Evolutionary conservation across 2,797 vertebrate genomes (phyloP).

Genomic region (Peromyscus aztecus): DNA sequence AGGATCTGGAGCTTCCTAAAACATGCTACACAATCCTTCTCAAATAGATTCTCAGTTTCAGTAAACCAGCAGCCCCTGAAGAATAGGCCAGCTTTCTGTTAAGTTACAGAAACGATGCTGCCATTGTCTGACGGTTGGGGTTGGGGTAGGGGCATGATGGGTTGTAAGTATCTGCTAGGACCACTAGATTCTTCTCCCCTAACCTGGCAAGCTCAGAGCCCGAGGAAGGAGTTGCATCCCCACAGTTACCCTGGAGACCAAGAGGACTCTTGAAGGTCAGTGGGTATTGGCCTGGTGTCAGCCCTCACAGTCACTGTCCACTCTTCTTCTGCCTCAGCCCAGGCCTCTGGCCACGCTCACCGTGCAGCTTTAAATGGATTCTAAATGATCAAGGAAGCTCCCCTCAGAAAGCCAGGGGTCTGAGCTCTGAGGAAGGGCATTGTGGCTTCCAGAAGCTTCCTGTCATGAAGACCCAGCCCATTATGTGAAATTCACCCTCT

Average conservation of each 20-base stretch:
- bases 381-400: background rate
- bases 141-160: background rate
- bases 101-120: background rate
- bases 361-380: background rate
- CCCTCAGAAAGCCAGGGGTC: background rate
- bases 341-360: background rate
- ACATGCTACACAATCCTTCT: background rate
- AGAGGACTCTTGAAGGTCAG: background rate
- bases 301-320: background rate
- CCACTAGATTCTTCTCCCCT: constrained; percentile 24
- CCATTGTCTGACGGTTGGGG: background rate
- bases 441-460: background rate
- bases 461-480: background rate
- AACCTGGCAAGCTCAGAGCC: constrained; percentile 42
- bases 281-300: accelerated
- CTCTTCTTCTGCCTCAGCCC: background rate
- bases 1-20: background rate
- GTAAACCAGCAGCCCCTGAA: background rate
- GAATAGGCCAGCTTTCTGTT: constrained; percentile 54
- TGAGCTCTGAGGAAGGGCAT: background rate
- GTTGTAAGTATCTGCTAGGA: background rate
- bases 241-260: background rate
- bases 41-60: constrained; percentile 52
- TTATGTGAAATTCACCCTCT: constrained; percentile 17
- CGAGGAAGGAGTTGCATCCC: background rate